A percentile compares a stretch with the other conserved stretches of the same genome.
phyloP scores from a whole-genome alignment of 2,797 vertebrate species.

The Sarcoramphus papa region DNA sequence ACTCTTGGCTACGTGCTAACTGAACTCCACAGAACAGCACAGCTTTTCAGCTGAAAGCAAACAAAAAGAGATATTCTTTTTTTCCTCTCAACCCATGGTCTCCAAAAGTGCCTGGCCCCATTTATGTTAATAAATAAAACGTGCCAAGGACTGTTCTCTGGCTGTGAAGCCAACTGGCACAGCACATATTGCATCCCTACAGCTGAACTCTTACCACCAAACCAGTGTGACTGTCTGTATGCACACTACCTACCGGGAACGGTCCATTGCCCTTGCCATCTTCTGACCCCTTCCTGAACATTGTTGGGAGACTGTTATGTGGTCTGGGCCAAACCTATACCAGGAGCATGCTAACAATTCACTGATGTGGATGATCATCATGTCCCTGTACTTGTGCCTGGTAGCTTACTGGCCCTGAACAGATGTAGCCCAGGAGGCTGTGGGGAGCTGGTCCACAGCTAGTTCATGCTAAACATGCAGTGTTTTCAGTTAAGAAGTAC shows the following conservation, averaged over 20 bases:
- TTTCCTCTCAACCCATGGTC: neutral
- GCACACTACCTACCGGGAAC: neutral
- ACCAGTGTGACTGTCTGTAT: neutral
- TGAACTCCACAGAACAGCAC: neutral
- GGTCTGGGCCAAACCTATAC: neutral
- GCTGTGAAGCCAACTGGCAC: neutral
- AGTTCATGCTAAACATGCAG: neutral
- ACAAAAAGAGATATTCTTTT: neutral
- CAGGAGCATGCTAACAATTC: neutral
- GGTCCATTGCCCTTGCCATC: neutral
- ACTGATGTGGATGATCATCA: neutral
- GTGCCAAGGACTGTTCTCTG: constrained; percentile 1
- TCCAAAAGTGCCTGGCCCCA: neutral
- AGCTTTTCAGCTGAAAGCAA: constrained; percentile 5
- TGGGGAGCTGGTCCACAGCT: neutral
- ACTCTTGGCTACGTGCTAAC: neutral
- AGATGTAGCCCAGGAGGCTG: neutral
- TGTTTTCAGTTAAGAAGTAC: neutral
- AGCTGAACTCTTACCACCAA: neutral
- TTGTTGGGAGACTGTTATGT: neutral
- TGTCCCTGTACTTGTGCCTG: neutral
- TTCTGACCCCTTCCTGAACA: neutral
- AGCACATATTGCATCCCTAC: neutral
- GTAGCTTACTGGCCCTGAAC: neutral
- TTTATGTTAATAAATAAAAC: neutral